Evolutionary conservation across 2,888 invertebrate species (phyloP).

Genomic region (Netelia virgata): DNA sequence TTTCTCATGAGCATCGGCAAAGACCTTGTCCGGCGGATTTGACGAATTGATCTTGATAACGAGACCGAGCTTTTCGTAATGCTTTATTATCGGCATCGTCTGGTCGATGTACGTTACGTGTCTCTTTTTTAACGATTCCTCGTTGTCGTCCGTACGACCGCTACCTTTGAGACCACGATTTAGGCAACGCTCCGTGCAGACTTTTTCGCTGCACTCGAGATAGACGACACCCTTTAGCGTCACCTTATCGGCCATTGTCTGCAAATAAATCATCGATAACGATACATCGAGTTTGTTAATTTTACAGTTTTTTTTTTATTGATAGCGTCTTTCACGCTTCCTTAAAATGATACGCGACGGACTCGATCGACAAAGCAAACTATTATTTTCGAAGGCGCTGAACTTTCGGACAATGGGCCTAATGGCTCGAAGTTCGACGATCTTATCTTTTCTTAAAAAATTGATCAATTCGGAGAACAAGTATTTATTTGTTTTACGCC

Average conservation of each 20-base stretch:
- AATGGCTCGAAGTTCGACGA: neutral
- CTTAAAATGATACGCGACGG: too few relatives aligned
- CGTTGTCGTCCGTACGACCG: conserved; percentile 97
- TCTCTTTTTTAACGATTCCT: conserved; percentile 94
- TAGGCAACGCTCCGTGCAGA: conserved; percentile 94
- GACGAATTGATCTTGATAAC: conserved; percentile 92
- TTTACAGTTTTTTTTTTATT: too few relatives aligned
- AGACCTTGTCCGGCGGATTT: conserved; percentile 89
- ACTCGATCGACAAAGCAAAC: too few relatives aligned
- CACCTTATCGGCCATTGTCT: conserved; percentile 93
- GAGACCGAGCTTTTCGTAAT: conserved; percentile 90
- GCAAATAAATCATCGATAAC: conserved; percentile 65
- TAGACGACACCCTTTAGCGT: conserved; percentile 95
- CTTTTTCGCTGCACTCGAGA: conserved; percentile 94
- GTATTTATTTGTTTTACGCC: too few relatives aligned
- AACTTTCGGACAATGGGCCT: neutral
- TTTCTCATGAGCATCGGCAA: conserved; percentile 86
- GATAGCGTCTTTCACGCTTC: too few relatives aligned
- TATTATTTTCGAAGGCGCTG: neutral
- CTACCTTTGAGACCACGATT: conserved; percentile 95
- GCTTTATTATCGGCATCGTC: conserved; percentile 95
- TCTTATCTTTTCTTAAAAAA: too few relatives aligned
- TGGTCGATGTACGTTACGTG: conserved; percentile 94
- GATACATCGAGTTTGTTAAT: too few relatives aligned
- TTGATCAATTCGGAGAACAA: too few relatives aligned